phyloP scores from a whole-genome alignment of 2,797 vertebrate genomes.

The Galago senegalensis region DNA sequence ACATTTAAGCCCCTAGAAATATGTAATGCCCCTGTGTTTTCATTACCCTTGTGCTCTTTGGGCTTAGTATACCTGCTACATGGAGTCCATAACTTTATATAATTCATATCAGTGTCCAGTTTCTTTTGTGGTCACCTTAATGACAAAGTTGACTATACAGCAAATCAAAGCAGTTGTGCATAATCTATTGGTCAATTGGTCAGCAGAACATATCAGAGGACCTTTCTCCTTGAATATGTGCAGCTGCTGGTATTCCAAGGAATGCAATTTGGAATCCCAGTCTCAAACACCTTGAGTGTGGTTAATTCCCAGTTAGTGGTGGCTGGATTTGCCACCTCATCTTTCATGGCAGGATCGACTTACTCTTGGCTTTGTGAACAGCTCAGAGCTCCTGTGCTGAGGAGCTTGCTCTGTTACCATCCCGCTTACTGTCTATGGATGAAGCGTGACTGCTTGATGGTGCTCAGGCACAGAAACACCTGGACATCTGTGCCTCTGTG shows the following conservation, averaged over 20 bases:
- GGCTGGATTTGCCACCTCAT: constrained; percentile 12
- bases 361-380: constrained; percentile 17
- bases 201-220: constrained; percentile 54
- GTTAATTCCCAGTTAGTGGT: constrained; percentile 34
- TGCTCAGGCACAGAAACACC: background rate
- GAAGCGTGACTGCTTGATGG: background rate
- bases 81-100: constrained; percentile 36
- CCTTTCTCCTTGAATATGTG: constrained; percentile 6
- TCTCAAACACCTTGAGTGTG: background rate
- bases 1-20: background rate
- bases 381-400: background rate
- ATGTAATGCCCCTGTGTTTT: background rate
- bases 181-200: constrained; percentile 48
- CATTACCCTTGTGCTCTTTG: constrained; percentile 3
- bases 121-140: constrained; percentile 63
- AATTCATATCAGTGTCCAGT: constrained; percentile 58
- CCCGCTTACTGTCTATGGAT: background rate
- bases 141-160: constrained; percentile 4
- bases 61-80: background rate
- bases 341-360: background rate
- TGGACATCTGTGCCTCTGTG: too few relatives aligned
- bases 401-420: background rate
- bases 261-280: constrained; percentile 31
- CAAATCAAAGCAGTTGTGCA: constrained; percentile 43
- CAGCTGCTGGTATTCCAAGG: constrained; percentile 44